A percentile compares a stretch with the other conserved stretches of the same genome.
These are phyloP conservation scores for Mormoops blainvillei DNA, from an alignment of 2,113 vertebrate species.

Conservation along the genomic window DNA sequence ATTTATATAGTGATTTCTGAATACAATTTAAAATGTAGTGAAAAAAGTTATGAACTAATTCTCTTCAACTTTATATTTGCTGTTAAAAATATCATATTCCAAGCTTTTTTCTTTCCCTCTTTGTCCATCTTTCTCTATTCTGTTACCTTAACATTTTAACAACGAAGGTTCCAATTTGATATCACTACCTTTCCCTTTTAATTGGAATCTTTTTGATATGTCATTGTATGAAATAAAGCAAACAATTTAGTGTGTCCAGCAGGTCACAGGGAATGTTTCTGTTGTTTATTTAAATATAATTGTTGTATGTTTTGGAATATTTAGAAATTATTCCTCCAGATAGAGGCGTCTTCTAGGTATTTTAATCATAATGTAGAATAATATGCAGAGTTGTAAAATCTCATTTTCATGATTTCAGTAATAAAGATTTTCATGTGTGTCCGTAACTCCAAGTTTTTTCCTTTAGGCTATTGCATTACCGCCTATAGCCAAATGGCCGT, in stretches of 20 bases:
- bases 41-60: not conserved
- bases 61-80: not conserved
- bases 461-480: conserved; percentile 96
- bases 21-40: not conserved
- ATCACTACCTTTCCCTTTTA: not conserved
- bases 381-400: not conserved
- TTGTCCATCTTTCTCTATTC: not conserved
- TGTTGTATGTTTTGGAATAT: conserved; percentile 31
- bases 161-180: not conserved
- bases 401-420: conserved; percentile 27
- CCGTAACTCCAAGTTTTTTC: conserved; percentile 39
- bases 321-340: not conserved
- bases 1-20: not conserved
- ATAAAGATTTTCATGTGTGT: not conserved
- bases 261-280: not conserved
- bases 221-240: not conserved
- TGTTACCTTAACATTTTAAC: not conserved
- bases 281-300: not conserved
- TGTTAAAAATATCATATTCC: not conserved
- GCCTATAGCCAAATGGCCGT: conserved; percentile 98
- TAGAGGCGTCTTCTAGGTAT: not conserved
- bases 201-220: not conserved
- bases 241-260: not conserved
- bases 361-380: conserved; percentile 5
- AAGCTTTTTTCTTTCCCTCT: not conserved